These are phyloP conservation scores for Sisyra nigra DNA, from an alignment of 2,888 invertebrate species.

Conservation along the genomic window DNA sequence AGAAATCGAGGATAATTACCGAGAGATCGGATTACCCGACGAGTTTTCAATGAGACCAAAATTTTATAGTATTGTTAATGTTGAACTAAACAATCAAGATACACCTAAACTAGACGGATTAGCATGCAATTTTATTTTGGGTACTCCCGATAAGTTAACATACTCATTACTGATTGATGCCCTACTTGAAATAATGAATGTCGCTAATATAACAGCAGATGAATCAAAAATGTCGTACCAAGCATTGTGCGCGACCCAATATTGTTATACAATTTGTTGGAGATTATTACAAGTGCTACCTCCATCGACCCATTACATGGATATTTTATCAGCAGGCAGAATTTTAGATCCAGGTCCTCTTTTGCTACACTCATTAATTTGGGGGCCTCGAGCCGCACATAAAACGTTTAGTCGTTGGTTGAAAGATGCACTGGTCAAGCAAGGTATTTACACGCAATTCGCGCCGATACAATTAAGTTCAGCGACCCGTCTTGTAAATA, in stretches of 20 bases:
- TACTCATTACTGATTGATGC: slow-evolving; percentile 79
- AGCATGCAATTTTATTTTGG: slow-evolving; percentile 87
- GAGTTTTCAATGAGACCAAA: slow-evolving; percentile 66
- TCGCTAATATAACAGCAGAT: slow-evolving; percentile 48
- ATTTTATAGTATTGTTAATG: slow-evolving; percentile 76
- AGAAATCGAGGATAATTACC: slow-evolving; percentile 60
- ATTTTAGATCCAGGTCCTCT: slow-evolving; percentile 50
- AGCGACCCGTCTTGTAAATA: slow-evolving; percentile 53
- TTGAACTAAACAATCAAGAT: slow-evolving; percentile 60
- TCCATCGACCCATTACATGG: slow-evolving; percentile 78
- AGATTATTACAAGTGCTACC: slow-evolving; percentile 72
- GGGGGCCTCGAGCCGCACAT: slow-evolving; percentile 76
- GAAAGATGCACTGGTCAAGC: slow-evolving; percentile 80
- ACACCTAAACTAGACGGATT: slow-evolving; percentile 84
- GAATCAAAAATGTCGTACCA: slow-evolving; percentile 34
- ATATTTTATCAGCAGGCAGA: slow-evolving; percentile 51
- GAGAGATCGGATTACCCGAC: slow-evolving; percentile 42
- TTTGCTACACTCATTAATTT: slow-evolving; percentile 69
- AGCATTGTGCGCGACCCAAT: slow-evolving; percentile 70
- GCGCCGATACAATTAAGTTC: slow-evolving; percentile 55
- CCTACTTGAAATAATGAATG: slow-evolving; percentile 63
- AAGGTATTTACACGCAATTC: slow-evolving; percentile 74
- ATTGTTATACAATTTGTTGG: slow-evolving; percentile 79
- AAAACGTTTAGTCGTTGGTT: slow-evolving; percentile 78
- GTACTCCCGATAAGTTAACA: slow-evolving; percentile 79